Conservation (phyloP, 2,113 vertebrate species). For the Notothenia rossii region DNA sequence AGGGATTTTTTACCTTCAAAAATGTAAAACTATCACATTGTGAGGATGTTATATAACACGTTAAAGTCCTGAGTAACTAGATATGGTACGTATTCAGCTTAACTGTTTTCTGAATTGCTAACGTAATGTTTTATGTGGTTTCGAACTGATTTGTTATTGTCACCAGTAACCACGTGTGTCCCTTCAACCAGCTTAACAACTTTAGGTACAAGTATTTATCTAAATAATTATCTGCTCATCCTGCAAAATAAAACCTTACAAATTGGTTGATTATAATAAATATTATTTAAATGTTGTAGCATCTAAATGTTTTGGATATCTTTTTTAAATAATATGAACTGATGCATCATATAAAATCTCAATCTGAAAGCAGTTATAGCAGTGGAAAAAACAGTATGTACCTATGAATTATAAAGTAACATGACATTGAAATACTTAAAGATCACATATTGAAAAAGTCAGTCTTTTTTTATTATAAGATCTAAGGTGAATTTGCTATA, state of each 20-base stretch:
- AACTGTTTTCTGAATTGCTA: not conserved
- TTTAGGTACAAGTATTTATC: not conserved
- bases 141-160: not conserved
- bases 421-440: not conserved
- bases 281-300: not conserved
- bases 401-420: too few relatives aligned
- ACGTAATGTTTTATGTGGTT: too few relatives aligned
- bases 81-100: not conserved
- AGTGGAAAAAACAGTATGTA: too few relatives aligned
- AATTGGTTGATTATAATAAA: not conserved
- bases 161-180: not conserved
- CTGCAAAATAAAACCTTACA: not conserved
- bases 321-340: not conserved
- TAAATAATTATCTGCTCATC: not conserved
- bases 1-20: not conserved
- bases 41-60: not conserved
- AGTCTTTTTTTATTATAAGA: too few relatives aligned
- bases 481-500: too few relatives aligned
- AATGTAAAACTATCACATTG: not conserved
- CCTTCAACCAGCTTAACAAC: not conserved
- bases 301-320: not conserved
- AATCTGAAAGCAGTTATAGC: not conserved
- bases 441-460: too few relatives aligned
- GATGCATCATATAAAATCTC: not conserved
- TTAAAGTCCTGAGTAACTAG: too few relatives aligned